Evolutionary conservation across 1,140 invertebrate species (phyloP).

Genomic region (Pseudachorutes palmiensis): DNA sequence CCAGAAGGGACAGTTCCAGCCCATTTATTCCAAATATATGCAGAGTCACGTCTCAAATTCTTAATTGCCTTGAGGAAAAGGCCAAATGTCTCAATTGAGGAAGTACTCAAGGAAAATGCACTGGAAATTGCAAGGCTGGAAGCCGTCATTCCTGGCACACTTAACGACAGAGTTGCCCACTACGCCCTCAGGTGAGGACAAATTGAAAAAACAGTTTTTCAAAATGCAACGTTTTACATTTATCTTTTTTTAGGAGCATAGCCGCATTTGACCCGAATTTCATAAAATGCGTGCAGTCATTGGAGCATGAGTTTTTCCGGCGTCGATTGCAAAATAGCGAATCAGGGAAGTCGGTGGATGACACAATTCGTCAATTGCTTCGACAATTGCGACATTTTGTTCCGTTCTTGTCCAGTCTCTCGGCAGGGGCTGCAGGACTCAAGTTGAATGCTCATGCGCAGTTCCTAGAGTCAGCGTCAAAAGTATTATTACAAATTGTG

Average conservation of each 20-base stretch:
- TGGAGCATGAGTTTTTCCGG: background rate
- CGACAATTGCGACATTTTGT: background rate
- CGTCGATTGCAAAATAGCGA: background rate
- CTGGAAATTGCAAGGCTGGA: background rate
- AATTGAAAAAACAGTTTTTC: background rate
- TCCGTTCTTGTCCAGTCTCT: background rate
- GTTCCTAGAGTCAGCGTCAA: background rate
- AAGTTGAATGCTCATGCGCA: background rate
- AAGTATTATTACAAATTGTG: background rate
- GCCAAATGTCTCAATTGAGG: background rate
- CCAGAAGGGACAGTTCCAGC: conserved; percentile 7
- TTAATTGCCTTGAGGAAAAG: background rate
- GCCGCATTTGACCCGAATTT: background rate
- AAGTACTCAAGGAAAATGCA: background rate
- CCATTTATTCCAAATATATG: background rate
- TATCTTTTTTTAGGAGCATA: background rate
- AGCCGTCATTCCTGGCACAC: background rate
- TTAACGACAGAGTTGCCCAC: conserved; percentile 14
- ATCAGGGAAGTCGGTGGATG: background rate
- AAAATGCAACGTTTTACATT: too few species aligned
- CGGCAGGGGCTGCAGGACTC: background rate
- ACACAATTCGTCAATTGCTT: background rate
- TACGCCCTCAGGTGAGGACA: conserved; percentile 15
- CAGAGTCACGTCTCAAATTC: background rate
- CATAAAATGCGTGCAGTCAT: background rate